These are phyloP conservation scores for Scarus forsteni DNA, from an alignment of 2,797 vertebrate species.

Conservation along the genomic window DNA sequence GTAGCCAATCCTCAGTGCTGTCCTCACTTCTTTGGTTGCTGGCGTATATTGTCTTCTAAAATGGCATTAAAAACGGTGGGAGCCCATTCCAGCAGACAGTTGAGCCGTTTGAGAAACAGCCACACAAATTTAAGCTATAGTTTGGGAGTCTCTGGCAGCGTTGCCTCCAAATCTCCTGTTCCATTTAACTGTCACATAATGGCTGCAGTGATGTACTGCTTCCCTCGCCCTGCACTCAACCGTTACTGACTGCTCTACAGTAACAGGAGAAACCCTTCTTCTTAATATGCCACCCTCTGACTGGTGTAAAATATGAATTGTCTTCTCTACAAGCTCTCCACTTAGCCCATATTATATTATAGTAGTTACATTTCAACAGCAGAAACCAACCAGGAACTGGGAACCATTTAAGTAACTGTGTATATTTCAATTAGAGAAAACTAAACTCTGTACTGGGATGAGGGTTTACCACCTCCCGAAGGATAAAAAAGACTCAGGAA, in stretches of 20 bases:
- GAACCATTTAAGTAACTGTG: too few relatives aligned
- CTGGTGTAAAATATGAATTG: conserved; percentile 33
- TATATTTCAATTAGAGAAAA: too few relatives aligned
- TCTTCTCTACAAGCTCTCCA: conserved; percentile 30
- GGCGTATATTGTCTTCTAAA: conserved; percentile 64
- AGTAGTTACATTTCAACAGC: too few relatives aligned
- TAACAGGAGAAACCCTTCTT: conserved; percentile 39
- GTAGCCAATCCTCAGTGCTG: conserved; percentile 36
- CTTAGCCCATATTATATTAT: conserved; percentile 11
- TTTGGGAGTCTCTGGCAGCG: conserved; percentile 57
- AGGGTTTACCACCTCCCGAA: too few relatives aligned
- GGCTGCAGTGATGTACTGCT: conserved; percentile 64
- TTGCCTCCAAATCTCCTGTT: conserved; percentile 47
- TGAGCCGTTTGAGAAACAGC: conserved; percentile 64
- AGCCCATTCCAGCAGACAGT: conserved; percentile 36
- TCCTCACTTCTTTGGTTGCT: conserved; percentile 61
- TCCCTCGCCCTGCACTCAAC: conserved; percentile 31
- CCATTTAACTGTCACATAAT: conserved; percentile 72
- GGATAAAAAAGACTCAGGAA: too few relatives aligned
- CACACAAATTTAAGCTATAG: conserved; percentile 56
- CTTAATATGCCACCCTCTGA: conserved; percentile 51
- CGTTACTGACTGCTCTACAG: conserved; percentile 44
- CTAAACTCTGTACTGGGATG: too few relatives aligned
- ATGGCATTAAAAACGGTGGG: conserved; percentile 41
- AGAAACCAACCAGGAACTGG: too few relatives aligned